These are phyloP conservation scores for Pelagia noctiluca DNA, from an alignment of 30 jellyfish, hydroid and myxozoan genomes.

Conservation along the genomic window DNA sequence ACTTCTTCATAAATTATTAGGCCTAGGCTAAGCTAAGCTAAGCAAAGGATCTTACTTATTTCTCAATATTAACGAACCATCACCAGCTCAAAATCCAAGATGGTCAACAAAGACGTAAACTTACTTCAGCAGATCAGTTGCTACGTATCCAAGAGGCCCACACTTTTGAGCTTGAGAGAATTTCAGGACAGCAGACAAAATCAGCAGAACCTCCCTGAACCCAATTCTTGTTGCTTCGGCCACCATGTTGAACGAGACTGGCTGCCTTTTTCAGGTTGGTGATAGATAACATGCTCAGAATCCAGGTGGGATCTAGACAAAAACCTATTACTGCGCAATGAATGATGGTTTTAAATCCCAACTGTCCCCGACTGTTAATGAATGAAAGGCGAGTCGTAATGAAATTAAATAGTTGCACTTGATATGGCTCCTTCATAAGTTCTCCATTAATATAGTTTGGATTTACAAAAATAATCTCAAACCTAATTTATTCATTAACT, in stretches of 20 bases:
- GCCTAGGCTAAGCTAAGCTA: neutral
- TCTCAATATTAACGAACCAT: neutral
- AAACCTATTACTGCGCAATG: neutral
- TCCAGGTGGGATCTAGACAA: neutral
- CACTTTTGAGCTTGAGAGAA: conserved; percentile 27
- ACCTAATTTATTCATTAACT: too few relatives aligned
- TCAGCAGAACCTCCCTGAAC: neutral
- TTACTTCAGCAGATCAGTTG: conserved; percentile 58
- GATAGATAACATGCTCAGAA: neutral
- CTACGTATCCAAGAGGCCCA: conserved; percentile 75
- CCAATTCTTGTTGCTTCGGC: neutral
- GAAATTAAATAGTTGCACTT: too few relatives aligned
- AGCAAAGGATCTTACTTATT: neutral
- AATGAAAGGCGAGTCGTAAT: too few relatives aligned
- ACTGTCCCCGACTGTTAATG: too few relatives aligned
- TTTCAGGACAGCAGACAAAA: neutral
- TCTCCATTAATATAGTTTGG: too few relatives aligned
- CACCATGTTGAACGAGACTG: conserved; percentile 2
- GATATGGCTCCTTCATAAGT: too few relatives aligned
- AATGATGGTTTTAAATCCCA: too few relatives aligned
- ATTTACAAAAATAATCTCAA: too few relatives aligned
- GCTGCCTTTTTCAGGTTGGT: neutral
- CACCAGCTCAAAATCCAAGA: neutral
- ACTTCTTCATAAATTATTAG: too few relatives aligned
- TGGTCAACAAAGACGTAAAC: neutral